Percentiles rank a stretch among this genome's conserved stretches.
Conservation (phyloP, 2,888 invertebrate species). For the Macaria liturata region DNA sequence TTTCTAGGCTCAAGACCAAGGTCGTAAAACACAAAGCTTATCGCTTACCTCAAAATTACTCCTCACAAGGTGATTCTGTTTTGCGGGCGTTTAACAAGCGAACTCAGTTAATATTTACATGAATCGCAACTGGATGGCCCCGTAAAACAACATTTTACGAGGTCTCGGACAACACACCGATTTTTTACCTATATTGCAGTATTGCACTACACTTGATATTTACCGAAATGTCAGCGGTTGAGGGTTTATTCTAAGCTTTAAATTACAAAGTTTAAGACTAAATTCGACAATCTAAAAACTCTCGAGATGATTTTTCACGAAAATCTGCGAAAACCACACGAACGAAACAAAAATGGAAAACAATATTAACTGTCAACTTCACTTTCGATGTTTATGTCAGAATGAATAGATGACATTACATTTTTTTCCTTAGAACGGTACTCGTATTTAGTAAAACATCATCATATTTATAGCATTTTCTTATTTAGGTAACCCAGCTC, state of each 20-base stretch:
- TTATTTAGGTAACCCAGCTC: no score
- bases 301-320: no score
- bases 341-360: conserved; percentile 1
- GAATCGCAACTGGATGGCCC: conserved; percentile 39
- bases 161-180: conserved; percentile 33
- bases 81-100: conserved; percentile 21
- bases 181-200: no score
- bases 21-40: conserved; percentile 33
- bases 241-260: no score
- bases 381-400: neutral
- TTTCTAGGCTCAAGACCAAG: conserved; percentile 40
- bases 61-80: conserved; percentile 21
- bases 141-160: conserved; percentile 49
- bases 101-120: conserved; percentile 46
- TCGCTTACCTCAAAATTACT: conserved; percentile 37
- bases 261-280: no score
- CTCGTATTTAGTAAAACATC: no score
- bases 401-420: no score
- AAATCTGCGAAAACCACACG: neutral
- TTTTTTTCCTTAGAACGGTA: no score
- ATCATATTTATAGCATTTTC: no score
- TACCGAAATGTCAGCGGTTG: no score
- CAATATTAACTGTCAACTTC: neutral
- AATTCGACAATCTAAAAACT: no score
- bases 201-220: conserved; percentile 13